Evolutionary conservation across 2,888 invertebrate genomes (phyloP), one percentile per base, ranked within the genome.

Genomic region (Epinotia ramella): DNA sequence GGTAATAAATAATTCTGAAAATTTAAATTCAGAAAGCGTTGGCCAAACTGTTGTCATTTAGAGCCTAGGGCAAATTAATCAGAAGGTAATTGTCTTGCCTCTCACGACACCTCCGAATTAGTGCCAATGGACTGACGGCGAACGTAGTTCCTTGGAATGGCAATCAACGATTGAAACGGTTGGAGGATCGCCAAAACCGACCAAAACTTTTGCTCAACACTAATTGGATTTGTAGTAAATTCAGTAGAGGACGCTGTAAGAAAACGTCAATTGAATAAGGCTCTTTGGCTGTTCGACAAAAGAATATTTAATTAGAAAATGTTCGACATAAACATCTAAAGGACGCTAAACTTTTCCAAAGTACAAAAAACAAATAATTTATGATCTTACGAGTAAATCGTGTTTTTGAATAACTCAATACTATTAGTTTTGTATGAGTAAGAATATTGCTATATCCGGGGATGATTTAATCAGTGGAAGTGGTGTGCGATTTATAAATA

Each of bases 211-310:
- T 85, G 81, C 84, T 86, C 80, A 84, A 87, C 88, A 86, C 89
- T 93, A 93, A 93, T 93, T 92, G 88, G 88, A 91, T 92, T 91
- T 90, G 89, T 89, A 87, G 82, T 80, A 78, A 79, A 80, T 79
- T 84, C 80, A 77, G 83, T 82, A 73, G 80, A 80, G 80, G 78
- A 83, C 82, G 79, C 81, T 80, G 78, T 81, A 81, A 80, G 80
- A 80, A 81, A 79, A 79, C 80, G 81, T 78, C 53, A 49, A 28
- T 66, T 66, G 40, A 66, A 74, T 77, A 59, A 33, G 62, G 28
- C 44, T 64, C 44, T 46, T 66, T 46, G 33, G 20, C 44, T 59
- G 66, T 13, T 56, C 57, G 7, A n/a, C 28, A 6, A 44, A 11
- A 28, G 65, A 73, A 63, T 69, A 57, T 46, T 46, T 28, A 69